Conservation (phyloP, 2,797 vertebrate species). For the Tokudaia tokunoshimensis region DNA sequence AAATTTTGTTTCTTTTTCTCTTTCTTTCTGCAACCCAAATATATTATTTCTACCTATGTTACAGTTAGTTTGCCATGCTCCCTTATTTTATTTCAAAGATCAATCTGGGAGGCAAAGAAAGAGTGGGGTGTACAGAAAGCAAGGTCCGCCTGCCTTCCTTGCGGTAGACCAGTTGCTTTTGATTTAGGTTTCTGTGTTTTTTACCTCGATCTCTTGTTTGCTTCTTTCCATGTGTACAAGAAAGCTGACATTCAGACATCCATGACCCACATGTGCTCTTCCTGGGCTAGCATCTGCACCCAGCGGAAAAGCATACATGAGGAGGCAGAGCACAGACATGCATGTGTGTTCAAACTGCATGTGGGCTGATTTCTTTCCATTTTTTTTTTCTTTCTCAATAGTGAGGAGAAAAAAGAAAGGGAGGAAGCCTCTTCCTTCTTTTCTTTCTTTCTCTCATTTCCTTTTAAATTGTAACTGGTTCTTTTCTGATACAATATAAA, state of each 20-base stretch:
- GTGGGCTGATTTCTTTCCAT: neutral
- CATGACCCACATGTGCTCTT: conserved; percentile 59
- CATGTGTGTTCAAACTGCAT: neutral
- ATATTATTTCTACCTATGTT: conserved; percentile 89
- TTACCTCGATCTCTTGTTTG: conserved; percentile 63
- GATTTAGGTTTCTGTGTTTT: conserved; percentile 73
- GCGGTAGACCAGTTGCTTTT: conserved; percentile 79
- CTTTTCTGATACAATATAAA: conserved; percentile 56
- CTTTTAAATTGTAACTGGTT: conserved; percentile 26
- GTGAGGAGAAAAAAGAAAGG: neutral
- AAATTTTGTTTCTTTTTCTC: conserved; percentile 80
- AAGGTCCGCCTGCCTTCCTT: conserved; percentile 68
- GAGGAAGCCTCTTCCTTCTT: neutral
- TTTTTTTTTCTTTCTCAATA: neutral
- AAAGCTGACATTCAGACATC: conserved; percentile 51
- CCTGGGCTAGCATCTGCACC: conserved; percentile 14
- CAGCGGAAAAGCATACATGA: neutral
- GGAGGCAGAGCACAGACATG: neutral
- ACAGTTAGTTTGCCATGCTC: conserved; percentile 83
- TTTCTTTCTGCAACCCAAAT: conserved; percentile 84
- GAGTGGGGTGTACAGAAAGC: conserved; percentile 71
- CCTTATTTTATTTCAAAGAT: conserved; percentile 84
- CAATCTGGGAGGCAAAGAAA: conserved; percentile 80
- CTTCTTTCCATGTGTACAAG: conserved; percentile 58
- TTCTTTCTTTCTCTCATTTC: neutral